Conservation (phyloP, 2,113 vertebrate genomes). For the Ancistrus triradiatus region DNA sequence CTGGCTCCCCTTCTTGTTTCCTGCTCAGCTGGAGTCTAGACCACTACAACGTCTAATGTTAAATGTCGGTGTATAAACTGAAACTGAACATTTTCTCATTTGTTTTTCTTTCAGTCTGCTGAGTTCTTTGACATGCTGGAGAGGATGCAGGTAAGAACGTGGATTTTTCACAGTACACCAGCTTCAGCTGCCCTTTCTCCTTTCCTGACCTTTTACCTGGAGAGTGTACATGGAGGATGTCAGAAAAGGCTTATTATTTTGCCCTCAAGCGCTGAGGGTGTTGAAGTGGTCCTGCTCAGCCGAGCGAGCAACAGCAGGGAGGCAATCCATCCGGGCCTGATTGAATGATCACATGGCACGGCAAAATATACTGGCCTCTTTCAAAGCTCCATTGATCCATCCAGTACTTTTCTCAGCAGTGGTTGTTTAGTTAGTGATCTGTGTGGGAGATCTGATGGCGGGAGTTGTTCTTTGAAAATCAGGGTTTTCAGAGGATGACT, state of each 20-base stretch:
- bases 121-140: slow-evolving; percentile 99
- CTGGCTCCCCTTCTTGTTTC: no score
- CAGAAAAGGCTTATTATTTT: slow-evolving; percentile 23
- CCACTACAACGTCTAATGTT: no score
- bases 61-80: no score
- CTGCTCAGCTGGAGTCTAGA: no score
- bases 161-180: not conserved
- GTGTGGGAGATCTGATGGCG: not conserved
- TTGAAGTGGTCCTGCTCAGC: slow-evolving; percentile 5
- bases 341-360: slow-evolving; percentile 43
- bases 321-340: slow-evolving; percentile 31
- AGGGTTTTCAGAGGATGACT: slow-evolving; percentile 21
- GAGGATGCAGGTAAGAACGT: slow-evolving; percentile 85
- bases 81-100: slow-evolving; percentile 9
- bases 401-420: slow-evolving; percentile 29
- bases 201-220: slow-evolving; percentile 5
- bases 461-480: not conserved
- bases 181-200: not conserved
- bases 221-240: slow-evolving; percentile 3
- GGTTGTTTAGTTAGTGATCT: slow-evolving; percentile 11
- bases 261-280: slow-evolving; percentile 3
- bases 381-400: slow-evolving; percentile 30
- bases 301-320: slow-evolving; percentile 20
- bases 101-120: slow-evolving; percentile 77
- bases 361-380: slow-evolving; percentile 20